Base-by-base conservation (phyloP, 2,888 invertebrate species). In the Drosophila colorata region DNA sequence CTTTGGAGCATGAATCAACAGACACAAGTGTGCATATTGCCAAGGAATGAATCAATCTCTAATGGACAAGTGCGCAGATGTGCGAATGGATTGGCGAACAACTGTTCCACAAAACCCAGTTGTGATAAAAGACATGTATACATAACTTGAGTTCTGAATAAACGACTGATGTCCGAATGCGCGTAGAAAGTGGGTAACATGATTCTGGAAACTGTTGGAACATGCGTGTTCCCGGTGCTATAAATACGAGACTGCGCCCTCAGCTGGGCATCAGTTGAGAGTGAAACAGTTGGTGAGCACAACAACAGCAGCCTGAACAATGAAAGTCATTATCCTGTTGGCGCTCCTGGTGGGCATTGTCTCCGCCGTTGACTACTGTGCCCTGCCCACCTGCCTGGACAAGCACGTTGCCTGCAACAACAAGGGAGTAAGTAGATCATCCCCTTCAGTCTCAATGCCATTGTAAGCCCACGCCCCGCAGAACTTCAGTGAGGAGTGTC, bases 401-500 rank as follows among this genome's bases (percentile, higher is more conserved):
- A 80, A 80, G 67, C 80, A 80, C 51, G 69, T 80, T 41, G 80
- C 82, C 48, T 80, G 80, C 69, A 80, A 80, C 25, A 80, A 80
- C 14, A 82, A 80, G 9, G 82, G 79, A 43, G 80, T 80, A 69
- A 69, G 76, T 66, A 0, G 2, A 5, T 0, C 0, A 47, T 20
- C 9, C 4, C 0, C 7, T 23, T 1, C n/a, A 18, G 14, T 14
- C n/a, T 5, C 8, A 2, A 18, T 3, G 4, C 7, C 14, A 20
- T 13, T 14, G 28, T 11, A n/a, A 23, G 0, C 8, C 1, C 5
- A 25, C 18, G n/a, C 28, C 2, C 0, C 4, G 2, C 18, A 81
- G 80, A 74, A 64, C 33, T 81, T 73, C n/a, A 78, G 74, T 7
- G 65, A 40, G 11, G 70, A 77, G 0, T 81, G 80, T 5, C 82